phyloP scores from a whole-genome alignment of 2,113 vertebrate species.

The Pavo muticus region DNA sequence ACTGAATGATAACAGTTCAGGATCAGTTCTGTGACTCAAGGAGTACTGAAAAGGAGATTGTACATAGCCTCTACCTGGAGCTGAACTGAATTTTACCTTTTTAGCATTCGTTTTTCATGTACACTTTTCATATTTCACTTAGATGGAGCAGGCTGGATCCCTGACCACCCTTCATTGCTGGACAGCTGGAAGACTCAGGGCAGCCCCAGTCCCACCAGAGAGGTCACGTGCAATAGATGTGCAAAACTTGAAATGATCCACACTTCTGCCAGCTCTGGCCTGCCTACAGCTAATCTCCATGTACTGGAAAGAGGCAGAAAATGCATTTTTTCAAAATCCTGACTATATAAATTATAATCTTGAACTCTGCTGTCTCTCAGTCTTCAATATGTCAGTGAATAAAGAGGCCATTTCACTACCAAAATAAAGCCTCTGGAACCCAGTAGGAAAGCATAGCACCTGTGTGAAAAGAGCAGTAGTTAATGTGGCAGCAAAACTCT shows the following conservation, averaged over 20 bases:
- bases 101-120: not conserved
- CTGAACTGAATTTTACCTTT: not conserved
- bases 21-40: not conserved
- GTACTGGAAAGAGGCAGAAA: not conserved
- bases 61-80: not conserved
- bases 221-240: not conserved
- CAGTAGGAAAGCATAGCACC: not conserved
- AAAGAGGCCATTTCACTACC: not conserved
- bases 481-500: not conserved
- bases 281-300: not conserved
- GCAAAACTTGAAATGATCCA: not conserved
- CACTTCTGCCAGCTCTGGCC: not conserved
- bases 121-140: not conserved
- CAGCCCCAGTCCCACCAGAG: not conserved
- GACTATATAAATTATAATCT: not conserved
- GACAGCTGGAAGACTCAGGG: not conserved
- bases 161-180: not conserved
- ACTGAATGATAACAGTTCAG: not conserved
- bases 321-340: not conserved
- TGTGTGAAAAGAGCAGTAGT: not conserved
- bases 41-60: not conserved
- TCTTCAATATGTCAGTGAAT: not conserved
- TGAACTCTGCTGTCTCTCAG: not conserved
- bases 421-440: not conserved
- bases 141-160: not conserved